Conservation (phyloP, 2,888 invertebrate species). For the Aspidiotus rigidus region DNA sequence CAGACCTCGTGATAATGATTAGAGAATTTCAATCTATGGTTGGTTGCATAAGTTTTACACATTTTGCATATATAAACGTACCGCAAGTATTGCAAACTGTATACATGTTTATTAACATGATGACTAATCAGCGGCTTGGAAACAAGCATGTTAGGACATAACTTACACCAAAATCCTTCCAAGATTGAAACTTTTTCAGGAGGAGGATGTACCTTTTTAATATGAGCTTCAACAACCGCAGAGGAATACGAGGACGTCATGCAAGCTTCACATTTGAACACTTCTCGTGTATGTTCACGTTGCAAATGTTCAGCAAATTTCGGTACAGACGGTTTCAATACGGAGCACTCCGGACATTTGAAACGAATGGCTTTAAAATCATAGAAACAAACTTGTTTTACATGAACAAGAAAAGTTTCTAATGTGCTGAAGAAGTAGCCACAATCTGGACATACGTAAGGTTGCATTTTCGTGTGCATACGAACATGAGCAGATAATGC, state of each 20-base stretch:
- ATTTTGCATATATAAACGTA: conserved; percentile 26
- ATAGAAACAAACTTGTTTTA: conserved; percentile 36
- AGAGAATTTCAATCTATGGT: conserved; percentile 8
- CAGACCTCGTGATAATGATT: conserved; percentile 3
- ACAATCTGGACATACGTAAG: conserved; percentile 36
- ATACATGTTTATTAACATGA: conserved; percentile 28
- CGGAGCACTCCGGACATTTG: conserved; percentile 33
- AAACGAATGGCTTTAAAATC: conserved; percentile 34
- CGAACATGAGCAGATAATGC: conserved; percentile 36
- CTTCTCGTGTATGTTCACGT: conserved; percentile 27
- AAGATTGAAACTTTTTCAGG: neutral
- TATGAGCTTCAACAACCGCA: conserved; percentile 16
- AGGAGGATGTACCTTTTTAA: neutral
- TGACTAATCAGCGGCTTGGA: conserved; percentile 17
- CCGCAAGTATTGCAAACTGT: conserved; percentile 14
- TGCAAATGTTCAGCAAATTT: conserved; percentile 33
- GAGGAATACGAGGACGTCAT: conserved; percentile 25
- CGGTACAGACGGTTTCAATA: conserved; percentile 13
- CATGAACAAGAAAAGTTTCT: conserved; percentile 31
- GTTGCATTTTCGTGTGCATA: conserved; percentile 35
- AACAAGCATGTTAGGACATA: conserved; percentile 23
- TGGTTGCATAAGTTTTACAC: conserved; percentile 26
- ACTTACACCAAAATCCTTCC: conserved; percentile 22
- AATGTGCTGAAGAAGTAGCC: conserved; percentile 33
- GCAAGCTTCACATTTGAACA: conserved; percentile 35